phyloP scores from a whole-genome alignment of 2,113 vertebrate genomes.

The Amphiprion percula region DNA sequence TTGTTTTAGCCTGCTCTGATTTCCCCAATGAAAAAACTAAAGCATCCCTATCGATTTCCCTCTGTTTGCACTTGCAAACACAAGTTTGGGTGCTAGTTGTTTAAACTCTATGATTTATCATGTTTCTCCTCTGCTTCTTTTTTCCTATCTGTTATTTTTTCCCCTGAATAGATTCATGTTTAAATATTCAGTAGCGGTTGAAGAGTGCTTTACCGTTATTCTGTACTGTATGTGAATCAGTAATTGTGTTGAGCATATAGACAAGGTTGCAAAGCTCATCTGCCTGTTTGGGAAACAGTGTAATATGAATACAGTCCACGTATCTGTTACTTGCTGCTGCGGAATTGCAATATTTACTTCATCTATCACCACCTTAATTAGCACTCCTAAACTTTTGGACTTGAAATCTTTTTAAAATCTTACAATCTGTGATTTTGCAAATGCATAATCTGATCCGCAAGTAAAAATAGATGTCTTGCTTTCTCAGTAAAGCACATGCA shows the following conservation, averaged over 20 bases:
- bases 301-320: background rate
- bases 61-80: background rate
- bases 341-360: background rate
- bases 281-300: background rate
- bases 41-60: slow-evolving; percentile 26
- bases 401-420: background rate
- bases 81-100: background rate
- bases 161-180: background rate
- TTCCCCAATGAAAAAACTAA: slow-evolving; percentile 29
- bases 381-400: background rate
- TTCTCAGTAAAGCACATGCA: background rate
- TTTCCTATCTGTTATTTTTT: background rate
- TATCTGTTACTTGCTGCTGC: background rate
- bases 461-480: background rate
- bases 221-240: background rate
- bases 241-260: background rate
- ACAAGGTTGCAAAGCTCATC: background rate
- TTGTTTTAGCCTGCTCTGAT: slow-evolving; percentile 5
- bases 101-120: background rate
- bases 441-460: background rate
- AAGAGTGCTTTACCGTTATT: background rate
- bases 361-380: background rate
- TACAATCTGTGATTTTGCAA: background rate
- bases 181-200: slow-evolving; percentile 12
- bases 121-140: background rate